Conservation (phyloP, 2,888 invertebrate genomes). For the Sialis fuliginosa region DNA sequence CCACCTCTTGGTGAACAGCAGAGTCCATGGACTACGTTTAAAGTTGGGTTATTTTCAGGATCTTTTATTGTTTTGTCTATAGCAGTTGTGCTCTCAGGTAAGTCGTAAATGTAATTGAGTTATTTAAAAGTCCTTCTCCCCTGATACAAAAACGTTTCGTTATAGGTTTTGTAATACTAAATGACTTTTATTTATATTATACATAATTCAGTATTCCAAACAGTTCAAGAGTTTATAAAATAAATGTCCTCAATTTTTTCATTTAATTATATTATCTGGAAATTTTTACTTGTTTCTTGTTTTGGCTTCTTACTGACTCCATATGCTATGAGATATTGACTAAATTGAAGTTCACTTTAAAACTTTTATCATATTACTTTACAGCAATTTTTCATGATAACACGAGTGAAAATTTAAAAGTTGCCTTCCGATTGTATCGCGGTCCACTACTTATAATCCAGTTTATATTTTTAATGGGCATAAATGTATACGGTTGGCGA, state of each 20-base stretch:
- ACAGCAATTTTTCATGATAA: slow-evolving; percentile 32
- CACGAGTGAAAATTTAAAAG: slow-evolving; percentile 36
- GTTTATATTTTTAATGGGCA: slow-evolving; percentile 58
- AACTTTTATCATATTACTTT: slow-evolving; percentile 9
- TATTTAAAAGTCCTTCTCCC: slow-evolving; percentile 13
- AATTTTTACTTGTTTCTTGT: no score
- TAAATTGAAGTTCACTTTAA: background rate
- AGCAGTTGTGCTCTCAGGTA: slow-evolving; percentile 53
- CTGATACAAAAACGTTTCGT: background rate
- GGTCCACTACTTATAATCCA: slow-evolving; percentile 60
- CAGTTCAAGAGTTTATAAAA: background rate
- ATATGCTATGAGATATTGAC: no score
- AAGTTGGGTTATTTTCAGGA: slow-evolving; percentile 70
- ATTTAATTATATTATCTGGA: no score
- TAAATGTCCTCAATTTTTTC: no score
- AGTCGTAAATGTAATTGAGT: slow-evolving; percentile 8
- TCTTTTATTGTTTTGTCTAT: slow-evolving; percentile 58
- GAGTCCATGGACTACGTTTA: slow-evolving; percentile 67
- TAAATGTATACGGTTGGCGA: slow-evolving; percentile 69
- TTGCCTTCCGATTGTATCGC: slow-evolving; percentile 60
- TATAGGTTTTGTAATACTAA: no score
- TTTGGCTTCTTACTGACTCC: no score
- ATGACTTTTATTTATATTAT: no score
- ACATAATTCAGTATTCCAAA: background rate
- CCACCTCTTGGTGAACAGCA: slow-evolving; percentile 74